Evolutionary conservation across 1,140 invertebrate genomes (phyloP).

Genomic region (Eumeta japonica): DNA sequence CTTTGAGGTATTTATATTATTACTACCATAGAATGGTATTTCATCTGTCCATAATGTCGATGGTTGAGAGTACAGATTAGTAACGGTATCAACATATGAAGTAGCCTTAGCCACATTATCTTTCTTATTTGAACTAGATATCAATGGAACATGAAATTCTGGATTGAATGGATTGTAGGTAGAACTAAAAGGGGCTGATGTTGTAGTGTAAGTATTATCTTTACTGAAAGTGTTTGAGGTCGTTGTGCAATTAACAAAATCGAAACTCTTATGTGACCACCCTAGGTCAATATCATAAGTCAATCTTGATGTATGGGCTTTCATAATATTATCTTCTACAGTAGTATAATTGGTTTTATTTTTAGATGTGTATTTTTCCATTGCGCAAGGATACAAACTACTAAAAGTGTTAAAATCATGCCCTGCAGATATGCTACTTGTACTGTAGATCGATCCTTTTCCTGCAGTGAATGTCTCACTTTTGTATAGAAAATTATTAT

Average conservation of each 20-base stretch:
- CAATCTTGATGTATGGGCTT: constrained; percentile 44
- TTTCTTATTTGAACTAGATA: constrained; percentile 36
- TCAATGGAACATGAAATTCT: constrained; percentile 46
- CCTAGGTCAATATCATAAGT: constrained; percentile 51
- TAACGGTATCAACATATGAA: constrained; percentile 18
- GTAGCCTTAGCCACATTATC: constrained; percentile 15
- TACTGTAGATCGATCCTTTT: constrained; percentile 45
- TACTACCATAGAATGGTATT: constrained; percentile 28
- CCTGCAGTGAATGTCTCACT: constrained; percentile 37
- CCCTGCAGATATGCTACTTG: constrained; percentile 41
- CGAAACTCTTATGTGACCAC: constrained; percentile 49
- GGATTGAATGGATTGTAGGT: constrained; percentile 50
- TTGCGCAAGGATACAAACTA: constrained; percentile 47
- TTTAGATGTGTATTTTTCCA: constrained; percentile 47
- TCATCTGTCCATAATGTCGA: constrained; percentile 47
- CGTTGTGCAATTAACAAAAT: constrained; percentile 46
- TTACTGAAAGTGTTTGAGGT: constrained; percentile 34
- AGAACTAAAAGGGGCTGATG: constrained; percentile 31
- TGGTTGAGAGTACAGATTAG: constrained; percentile 43
- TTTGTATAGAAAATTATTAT: constrained; percentile 46
- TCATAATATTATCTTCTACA: constrained; percentile 48
- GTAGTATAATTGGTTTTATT: constrained; percentile 40
- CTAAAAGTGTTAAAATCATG: constrained; percentile 46
- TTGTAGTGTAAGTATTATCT: constrained; percentile 37
- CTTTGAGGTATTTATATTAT: constrained; percentile 30